Evolutionary conservation across 2,888 invertebrate species (phyloP).

Genomic region (Anorthoa munda): DNA sequence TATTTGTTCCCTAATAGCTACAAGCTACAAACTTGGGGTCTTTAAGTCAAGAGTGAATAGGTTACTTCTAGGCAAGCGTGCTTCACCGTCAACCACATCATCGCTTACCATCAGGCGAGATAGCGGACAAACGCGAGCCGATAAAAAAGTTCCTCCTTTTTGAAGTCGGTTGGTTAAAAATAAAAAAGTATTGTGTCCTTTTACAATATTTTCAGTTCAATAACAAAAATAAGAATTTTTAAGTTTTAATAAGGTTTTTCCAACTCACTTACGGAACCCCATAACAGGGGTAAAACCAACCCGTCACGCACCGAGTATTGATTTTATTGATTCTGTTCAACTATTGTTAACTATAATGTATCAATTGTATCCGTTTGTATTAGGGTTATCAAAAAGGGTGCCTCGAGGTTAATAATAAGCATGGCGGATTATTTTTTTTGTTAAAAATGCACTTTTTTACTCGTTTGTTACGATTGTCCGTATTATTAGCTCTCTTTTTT

Average conservation of each 20-base stretch:
- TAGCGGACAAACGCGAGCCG: no score
- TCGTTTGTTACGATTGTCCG: slow-evolving; percentile 4
- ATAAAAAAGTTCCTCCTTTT: no score
- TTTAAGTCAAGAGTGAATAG: no score
- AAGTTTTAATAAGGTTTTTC: not conserved
- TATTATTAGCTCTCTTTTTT: slow-evolving; percentile 24
- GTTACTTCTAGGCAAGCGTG: no score
- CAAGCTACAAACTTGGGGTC: no score
- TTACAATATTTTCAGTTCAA: no score
- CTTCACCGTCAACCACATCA: no score
- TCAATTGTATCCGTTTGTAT: slow-evolving; percentile 66
- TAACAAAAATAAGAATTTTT: no score
- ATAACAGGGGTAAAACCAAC: slow-evolving; percentile 47
- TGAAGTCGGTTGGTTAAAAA: no score
- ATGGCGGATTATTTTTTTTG: slow-evolving; percentile 24
- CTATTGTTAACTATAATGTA: slow-evolving; percentile 63
- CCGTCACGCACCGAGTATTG: slow-evolving; percentile 66
- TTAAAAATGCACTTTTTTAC: slow-evolving; percentile 39
- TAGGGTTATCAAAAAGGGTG: slow-evolving; percentile 73
- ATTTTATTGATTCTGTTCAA: slow-evolving; percentile 68
- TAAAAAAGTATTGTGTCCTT: no score
- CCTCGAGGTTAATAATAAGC: slow-evolving; percentile 25
- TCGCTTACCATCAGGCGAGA: no score
- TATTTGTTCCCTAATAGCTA: no score
- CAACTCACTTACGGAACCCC: slow-evolving; percentile 30